These are phyloP conservation scores for Diarsia dahlii DNA, from an alignment of 2,888 invertebrate species.

Conservation along the genomic window DNA sequence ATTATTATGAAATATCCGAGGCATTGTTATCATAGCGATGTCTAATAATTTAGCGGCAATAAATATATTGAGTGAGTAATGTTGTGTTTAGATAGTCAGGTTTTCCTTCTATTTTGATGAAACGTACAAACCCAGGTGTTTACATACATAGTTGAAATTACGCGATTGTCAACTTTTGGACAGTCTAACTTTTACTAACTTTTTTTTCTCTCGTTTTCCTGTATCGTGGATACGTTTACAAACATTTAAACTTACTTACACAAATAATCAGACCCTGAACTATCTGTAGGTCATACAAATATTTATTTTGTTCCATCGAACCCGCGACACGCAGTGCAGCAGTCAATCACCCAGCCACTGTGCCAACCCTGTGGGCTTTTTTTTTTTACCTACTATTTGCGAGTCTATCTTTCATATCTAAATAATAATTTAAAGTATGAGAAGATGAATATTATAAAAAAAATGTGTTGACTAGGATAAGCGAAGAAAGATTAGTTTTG, in stretches of 20 bases:
- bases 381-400: neutral
- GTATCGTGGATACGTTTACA: too few relatives aligned
- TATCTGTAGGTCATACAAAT: too few relatives aligned
- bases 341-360: too few relatives aligned
- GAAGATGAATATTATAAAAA: neutral
- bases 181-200: neutral
- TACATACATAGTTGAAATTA: neutral
- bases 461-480: neutral
- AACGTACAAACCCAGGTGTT: neutral
- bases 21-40: neutral
- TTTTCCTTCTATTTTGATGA: slow-evolving; percentile 12
- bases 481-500: too few relatives aligned
- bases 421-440: too few relatives aligned
- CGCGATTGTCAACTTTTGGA: neutral
- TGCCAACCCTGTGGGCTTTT: neutral
- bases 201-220: too few relatives aligned
- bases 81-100: slow-evolving; percentile 2
- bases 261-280: too few relatives aligned
- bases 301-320: too few relatives aligned
- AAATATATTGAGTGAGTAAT: neutral
- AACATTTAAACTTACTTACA: too few relatives aligned
- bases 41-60: neutral
- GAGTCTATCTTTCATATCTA: neutral
- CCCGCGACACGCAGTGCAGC: too few relatives aligned
- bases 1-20: neutral